phyloP scores from a whole-genome alignment of 1,140 invertebrate genomes.

The Apis florea region DNA sequence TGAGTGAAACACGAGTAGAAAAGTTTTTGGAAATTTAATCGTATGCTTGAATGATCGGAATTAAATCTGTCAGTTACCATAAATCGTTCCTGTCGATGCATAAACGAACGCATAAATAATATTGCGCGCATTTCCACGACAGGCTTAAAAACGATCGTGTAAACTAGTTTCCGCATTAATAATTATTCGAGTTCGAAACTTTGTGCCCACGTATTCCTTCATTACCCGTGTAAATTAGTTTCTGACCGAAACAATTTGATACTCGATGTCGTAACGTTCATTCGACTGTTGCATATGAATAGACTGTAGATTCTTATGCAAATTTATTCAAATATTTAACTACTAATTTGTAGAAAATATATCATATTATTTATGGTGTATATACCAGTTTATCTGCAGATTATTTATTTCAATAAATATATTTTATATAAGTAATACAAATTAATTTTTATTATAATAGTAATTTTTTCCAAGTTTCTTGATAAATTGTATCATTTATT shows the following conservation, averaged over 20 bases:
- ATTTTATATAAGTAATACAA: too few species aligned
- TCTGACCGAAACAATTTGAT: neutral
- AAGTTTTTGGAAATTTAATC: neutral
- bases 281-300: neutral
- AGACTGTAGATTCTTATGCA: too few species aligned
- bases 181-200: slow-evolving; percentile 4
- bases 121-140: too few species aligned
- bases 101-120: slow-evolving; percentile 16
- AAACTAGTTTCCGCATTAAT: slow-evolving; percentile 22
- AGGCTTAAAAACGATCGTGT: neutral
- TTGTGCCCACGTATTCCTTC: neutral
- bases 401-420: too few species aligned
- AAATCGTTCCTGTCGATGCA: neutral
- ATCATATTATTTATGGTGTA: too few species aligned
- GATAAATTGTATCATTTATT: too few species aligned
- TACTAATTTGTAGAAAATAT: too few species aligned
- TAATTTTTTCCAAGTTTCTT: too few species aligned
- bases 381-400: too few species aligned
- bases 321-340: too few species aligned
- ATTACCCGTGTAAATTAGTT: slow-evolving; percentile 17
- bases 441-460: too few species aligned
- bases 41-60: neutral
- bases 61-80: neutral
- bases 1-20: neutral
- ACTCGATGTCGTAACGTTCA: neutral